Evolutionary conservation across 2,888 invertebrate genomes (phyloP).

Genomic region (Drosophila buzzatii): DNA sequence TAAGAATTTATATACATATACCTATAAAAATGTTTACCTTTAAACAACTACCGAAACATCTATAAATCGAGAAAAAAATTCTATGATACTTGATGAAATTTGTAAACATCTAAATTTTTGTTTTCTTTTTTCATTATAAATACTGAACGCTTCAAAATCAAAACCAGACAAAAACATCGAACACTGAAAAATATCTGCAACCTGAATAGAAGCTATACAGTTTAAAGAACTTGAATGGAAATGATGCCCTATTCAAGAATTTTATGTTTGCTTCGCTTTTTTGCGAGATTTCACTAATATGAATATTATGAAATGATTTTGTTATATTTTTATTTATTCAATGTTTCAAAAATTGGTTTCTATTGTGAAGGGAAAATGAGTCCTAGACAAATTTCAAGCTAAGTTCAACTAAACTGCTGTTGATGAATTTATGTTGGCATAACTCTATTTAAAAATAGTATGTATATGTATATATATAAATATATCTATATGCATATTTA

Average conservation of each 20-base stretch:
- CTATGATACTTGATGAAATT: background rate
- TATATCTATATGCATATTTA: too few relatives aligned
- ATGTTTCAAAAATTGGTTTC: background rate
- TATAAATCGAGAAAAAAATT: background rate
- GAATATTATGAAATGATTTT: background rate
- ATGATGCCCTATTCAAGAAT: background rate
- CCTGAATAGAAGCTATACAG: background rate
- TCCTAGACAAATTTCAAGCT: background rate
- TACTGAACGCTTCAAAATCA: background rate
- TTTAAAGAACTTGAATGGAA: background rate
- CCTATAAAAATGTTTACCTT: constrained; percentile 4
- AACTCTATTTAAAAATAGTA: background rate
- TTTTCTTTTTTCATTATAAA: background rate
- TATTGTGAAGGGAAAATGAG: background rate
- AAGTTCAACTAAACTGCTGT: background rate
- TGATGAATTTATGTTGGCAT: background rate
- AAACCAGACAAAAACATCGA: background rate
- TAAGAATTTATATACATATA: constrained; percentile 7
- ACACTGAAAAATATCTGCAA: background rate
- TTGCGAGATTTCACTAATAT: background rate
- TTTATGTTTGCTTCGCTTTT: background rate
- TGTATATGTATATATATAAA: background rate
- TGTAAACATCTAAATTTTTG: background rate
- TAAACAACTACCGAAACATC: constrained; percentile 5
- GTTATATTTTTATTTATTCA: background rate